Percentiles rank a stretch among this genome's conserved stretches.
These are phyloP conservation scores for Acleris laterana DNA, from an alignment of 2,888 invertebrate species.

Conservation along the genomic window DNA sequence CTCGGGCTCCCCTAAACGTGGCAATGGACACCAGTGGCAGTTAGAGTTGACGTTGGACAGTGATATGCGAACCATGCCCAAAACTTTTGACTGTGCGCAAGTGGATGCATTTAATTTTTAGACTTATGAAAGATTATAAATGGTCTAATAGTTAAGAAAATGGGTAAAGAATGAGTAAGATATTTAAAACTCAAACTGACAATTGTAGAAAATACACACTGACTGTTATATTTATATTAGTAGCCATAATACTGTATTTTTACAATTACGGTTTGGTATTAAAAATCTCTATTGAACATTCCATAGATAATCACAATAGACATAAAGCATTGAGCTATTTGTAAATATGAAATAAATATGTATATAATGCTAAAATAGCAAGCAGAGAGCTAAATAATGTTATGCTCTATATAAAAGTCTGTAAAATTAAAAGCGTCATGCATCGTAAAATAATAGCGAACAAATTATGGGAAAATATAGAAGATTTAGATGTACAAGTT, in stretches of 20 bases:
- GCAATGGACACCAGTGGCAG: conserved; percentile 50
- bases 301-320: conserved; percentile 64
- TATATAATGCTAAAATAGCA: conserved; percentile 63
- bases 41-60: conserved; percentile 42
- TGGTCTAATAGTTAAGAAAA: conserved; percentile 30
- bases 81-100: conserved; percentile 35
- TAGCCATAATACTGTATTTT: conserved; percentile 13
- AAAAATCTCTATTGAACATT: conserved; percentile 72
- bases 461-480: conserved; percentile 27
- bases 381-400: conserved; percentile 20
- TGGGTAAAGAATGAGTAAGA: conserved; percentile 29
- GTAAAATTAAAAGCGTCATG: conserved; percentile 20
- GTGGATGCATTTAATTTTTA: conserved; percentile 49
- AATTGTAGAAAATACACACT: conserved; percentile 21
- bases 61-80: conserved; percentile 15
- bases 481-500: conserved; percentile 31
- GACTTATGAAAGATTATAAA: conserved; percentile 19
- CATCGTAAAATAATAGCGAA: conserved; percentile 22
- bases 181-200: conserved; percentile 39
- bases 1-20: conserved; percentile 59
- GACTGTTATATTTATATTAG: conserved; percentile 21
- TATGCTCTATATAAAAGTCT: conserved; percentile 19
- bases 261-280: conserved; percentile 56
- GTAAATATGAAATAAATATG: conserved; percentile 75
- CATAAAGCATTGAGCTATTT: conserved; percentile 64